These are phyloP conservation scores for Nycticryphes semicollaris DNA, from an alignment of 2,113 vertebrate genomes.

Conservation along the genomic window DNA sequence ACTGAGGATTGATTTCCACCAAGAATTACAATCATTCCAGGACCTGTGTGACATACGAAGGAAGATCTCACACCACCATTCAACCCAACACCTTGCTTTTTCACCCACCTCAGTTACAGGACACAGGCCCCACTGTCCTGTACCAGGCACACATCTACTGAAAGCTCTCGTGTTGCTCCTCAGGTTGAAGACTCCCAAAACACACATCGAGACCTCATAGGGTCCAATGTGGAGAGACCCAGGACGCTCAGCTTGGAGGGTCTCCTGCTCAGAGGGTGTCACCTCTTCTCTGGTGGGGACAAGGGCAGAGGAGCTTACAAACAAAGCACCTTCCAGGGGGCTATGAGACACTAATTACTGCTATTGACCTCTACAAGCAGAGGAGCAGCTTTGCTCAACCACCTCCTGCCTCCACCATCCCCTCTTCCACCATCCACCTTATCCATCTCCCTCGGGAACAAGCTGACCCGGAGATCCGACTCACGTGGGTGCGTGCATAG, in stretches of 20 bases:
- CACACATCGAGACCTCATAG: accelerated
- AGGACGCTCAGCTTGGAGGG: background rate
- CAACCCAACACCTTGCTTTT: background rate
- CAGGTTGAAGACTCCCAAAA: background rate
- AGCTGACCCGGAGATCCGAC: accelerated
- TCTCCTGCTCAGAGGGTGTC: background rate
- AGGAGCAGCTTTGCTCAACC: background rate
- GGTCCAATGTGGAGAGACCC: background rate
- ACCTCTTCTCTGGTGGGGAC: background rate
- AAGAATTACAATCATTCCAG: background rate
- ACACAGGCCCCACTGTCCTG: background rate
- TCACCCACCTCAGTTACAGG: background rate
- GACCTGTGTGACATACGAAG: background rate
- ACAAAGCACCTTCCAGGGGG: accelerated
- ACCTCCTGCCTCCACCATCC: background rate
- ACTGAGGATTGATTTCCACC: background rate
- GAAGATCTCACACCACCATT: background rate
- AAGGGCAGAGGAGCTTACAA: background rate
- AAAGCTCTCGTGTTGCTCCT: background rate
- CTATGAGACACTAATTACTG: background rate
- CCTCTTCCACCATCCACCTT: background rate
- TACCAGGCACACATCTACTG: accelerated
- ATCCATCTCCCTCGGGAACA: background rate
- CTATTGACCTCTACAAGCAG: background rate
- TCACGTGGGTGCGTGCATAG: background rate